Percentiles rank a stretch among this genome's conserved stretches.
Conservation (phyloP, 1,140 invertebrate species). For the Periplaneta americana region DNA sequence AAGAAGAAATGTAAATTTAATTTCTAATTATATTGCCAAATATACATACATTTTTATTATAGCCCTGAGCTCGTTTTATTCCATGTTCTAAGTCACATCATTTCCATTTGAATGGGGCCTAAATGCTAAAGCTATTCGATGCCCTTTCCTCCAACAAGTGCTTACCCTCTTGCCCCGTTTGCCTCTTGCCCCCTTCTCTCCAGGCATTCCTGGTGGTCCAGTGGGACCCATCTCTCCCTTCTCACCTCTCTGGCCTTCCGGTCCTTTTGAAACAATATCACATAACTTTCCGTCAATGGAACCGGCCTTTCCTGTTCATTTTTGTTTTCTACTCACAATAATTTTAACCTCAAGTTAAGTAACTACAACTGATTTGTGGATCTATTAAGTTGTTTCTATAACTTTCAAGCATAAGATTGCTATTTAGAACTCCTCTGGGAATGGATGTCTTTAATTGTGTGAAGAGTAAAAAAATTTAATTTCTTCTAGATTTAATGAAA, state of each 20-base stretch:
- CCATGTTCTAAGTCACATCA: not conserved
- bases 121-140: not conserved
- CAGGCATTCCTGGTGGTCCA: conserved; percentile 65
- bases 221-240: conserved; percentile 68
- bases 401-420: too few species aligned
- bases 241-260: conserved; percentile 65
- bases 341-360: too few species aligned
- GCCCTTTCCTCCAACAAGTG: not conserved
- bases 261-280: conserved; percentile 29
- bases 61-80: not conserved
- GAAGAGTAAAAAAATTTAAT: too few species aligned
- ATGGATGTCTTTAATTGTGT: too few species aligned
- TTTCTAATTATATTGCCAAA: too few species aligned
- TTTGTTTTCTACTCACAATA: not conserved
- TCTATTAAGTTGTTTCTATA: too few species aligned
- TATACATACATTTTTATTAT: too few species aligned
- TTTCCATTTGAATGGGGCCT: not conserved
- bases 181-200: conserved; percentile 72
- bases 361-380: too few species aligned
- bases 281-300: not conserved
- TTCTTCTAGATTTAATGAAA: too few species aligned
- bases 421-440: too few species aligned
- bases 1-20: too few species aligned
- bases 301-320: not conserved
- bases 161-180: conserved; percentile 84